Conservation (phyloP, 2,797 vertebrate genomes). For the Halcyon badia region DNA sequence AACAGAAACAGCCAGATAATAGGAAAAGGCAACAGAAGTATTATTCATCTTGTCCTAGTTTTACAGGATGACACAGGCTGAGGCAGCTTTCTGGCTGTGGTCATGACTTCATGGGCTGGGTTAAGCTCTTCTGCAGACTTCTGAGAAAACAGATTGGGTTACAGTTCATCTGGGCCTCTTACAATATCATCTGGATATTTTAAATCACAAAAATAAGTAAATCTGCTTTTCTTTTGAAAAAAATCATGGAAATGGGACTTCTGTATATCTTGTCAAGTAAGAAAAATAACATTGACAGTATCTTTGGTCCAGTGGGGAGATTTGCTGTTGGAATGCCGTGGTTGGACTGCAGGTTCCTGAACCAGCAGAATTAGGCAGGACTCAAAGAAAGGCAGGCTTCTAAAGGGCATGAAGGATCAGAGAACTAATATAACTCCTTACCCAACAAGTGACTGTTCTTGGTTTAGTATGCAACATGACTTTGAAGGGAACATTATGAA, state of each 20-base stretch:
- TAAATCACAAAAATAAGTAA: background rate
- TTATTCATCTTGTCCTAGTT: background rate
- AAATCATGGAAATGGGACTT: background rate
- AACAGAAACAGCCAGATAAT: background rate
- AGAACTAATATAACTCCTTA: background rate
- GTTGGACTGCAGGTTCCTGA: background rate
- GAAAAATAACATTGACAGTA: background rate
- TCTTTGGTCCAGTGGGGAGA: background rate
- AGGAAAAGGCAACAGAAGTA: background rate
- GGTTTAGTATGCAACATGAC: fast-evolving
- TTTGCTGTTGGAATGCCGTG: background rate
- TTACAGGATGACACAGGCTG: background rate
- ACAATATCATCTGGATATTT: background rate
- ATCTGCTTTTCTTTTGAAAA: background rate
- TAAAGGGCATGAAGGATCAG: background rate
- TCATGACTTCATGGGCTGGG: background rate
- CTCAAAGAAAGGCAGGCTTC: background rate
- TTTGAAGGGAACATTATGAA: background rate
- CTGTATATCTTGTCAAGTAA: background rate
- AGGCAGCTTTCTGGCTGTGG: background rate
- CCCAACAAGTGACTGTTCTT: background rate
- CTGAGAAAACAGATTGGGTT: background rate
- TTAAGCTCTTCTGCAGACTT: background rate
- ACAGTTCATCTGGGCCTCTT: background rate
- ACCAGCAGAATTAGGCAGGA: background rate